phyloP scores from a whole-genome alignment of 2,888 invertebrate genomes.

The Lycophotia porphyrea region DNA sequence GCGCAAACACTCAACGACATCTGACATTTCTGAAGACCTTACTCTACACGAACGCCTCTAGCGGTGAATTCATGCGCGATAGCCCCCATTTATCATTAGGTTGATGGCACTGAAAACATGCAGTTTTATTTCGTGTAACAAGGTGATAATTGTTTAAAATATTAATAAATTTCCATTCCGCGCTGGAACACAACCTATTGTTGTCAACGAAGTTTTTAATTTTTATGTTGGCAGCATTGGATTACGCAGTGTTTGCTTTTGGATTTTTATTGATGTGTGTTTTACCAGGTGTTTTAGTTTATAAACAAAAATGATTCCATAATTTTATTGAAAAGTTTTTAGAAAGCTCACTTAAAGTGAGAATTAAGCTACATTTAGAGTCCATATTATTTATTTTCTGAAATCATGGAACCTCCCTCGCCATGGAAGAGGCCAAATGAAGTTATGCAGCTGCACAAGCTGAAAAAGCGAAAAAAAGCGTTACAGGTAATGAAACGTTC shows the following conservation, averaged over 20 bases:
- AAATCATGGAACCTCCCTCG: slow-evolving; percentile 84
- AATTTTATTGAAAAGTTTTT: slow-evolving; percentile 2
- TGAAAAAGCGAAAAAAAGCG: slow-evolving; percentile 94
- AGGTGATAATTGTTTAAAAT: slow-evolving; percentile 15
- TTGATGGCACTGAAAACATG: not conserved
- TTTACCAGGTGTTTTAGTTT: slow-evolving; percentile 45
- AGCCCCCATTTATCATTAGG: not conserved
- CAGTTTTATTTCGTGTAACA: slow-evolving; percentile 28
- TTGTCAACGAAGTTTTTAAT: not conserved
- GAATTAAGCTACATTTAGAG: slow-evolving; percentile 1
- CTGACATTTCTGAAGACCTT: no score
- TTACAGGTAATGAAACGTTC: slow-evolving; percentile 90
- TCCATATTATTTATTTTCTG: slow-evolving; percentile 16
- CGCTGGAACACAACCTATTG: slow-evolving; percentile 1
- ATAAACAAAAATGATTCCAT: slow-evolving; percentile 45
- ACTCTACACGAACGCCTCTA: no score
- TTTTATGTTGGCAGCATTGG: slow-evolving; percentile 35
- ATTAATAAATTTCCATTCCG: not conserved
- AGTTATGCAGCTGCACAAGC: slow-evolving; percentile 93
- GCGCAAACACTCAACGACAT: no score
- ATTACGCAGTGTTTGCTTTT: slow-evolving; percentile 39
- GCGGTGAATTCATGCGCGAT: no score
- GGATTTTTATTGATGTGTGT: slow-evolving; percentile 39
- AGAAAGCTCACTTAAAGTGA: not conserved
- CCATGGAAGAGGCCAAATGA: slow-evolving; percentile 92